These are phyloP conservation scores for Oryzias celebensis DNA, from an alignment of 2,113 vertebrate species.

Conservation along the genomic window DNA sequence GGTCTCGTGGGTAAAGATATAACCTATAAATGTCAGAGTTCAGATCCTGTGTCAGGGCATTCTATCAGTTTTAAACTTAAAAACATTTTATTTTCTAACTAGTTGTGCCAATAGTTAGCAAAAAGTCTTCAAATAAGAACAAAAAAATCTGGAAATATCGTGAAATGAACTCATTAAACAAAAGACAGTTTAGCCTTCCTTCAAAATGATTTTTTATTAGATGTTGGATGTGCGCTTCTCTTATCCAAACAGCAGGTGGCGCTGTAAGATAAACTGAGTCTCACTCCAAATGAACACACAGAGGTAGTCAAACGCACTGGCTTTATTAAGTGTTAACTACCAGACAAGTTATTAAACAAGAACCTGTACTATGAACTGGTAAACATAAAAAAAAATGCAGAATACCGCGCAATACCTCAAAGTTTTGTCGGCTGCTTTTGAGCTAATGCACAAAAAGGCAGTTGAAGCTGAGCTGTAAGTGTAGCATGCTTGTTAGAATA, in stretches of 20 bases:
- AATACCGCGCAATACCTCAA: constrained; percentile 25
- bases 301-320: constrained; percentile 59
- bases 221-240: background rate
- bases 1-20: too few species aligned
- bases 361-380: constrained; percentile 50
- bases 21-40: too few species aligned
- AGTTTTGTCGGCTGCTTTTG: constrained; percentile 17
- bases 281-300: constrained; percentile 4
- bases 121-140: too few species aligned
- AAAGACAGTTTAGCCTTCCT: too few species aligned
- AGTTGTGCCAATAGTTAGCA: too few species aligned
- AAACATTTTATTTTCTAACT: too few species aligned
- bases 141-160: too few species aligned
- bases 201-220: background rate
- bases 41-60: too few species aligned
- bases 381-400: constrained; percentile 57
- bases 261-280: constrained; percentile 12
- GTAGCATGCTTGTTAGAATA: constrained; percentile 63
- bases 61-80: too few species aligned
- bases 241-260: constrained; percentile 43
- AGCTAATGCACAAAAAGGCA: constrained; percentile 53
- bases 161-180: too few species aligned
- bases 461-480: constrained; percentile 54
- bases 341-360: constrained; percentile 51
- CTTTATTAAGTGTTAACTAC: constrained; percentile 72